Percentiles rank a stretch among this genome's conserved stretches.
Evolutionary conservation across 2,888 invertebrate species (phyloP).

Genomic region (Bembecia ichneumoniformis): DNA sequence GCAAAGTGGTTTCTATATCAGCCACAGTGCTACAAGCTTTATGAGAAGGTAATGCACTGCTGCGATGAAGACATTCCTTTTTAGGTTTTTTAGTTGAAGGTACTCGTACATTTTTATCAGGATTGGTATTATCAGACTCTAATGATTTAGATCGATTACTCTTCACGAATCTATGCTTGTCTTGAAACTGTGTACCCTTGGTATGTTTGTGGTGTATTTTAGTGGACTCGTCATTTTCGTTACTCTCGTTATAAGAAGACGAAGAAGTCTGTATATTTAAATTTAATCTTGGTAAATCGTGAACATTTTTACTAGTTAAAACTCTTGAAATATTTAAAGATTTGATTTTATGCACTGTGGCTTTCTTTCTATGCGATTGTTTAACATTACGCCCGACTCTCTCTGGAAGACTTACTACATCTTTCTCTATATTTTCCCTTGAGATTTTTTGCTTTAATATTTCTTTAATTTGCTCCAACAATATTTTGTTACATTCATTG

Average conservation of each 20-base stretch:
- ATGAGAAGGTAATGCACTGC: constrained; percentile 8
- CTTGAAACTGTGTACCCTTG: no score
- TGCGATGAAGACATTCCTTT: no score
- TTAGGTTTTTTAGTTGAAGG: no score
- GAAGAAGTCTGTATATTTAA: constrained; percentile 11
- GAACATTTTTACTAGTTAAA: constrained; percentile 10
- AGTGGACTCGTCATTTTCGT: constrained; percentile 5
- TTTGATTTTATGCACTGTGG: constrained; percentile 49
- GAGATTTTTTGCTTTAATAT: constrained; percentile 38
- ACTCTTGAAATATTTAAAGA: constrained; percentile 54
- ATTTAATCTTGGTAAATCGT: constrained; percentile 2
- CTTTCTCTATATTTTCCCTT: constrained; percentile 1
- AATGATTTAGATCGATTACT: no score
- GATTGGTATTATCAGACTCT: no score
- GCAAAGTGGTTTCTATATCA: constrained; percentile 24
- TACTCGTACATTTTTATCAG: no score
- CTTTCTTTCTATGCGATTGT: constrained; percentile 25
- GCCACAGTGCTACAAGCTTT: constrained; percentile 20
- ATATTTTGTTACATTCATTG: constrained; percentile 34
- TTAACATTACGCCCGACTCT: background rate
- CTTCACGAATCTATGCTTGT: no score
- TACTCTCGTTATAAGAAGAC: constrained; percentile 23
- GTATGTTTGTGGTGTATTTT: no score
- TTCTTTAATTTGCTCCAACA: constrained; percentile 48
- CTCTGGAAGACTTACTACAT: constrained; percentile 10